Evolutionary conservation across 2,113 vertebrate species (phyloP).

Genomic region (Trogon melanurus): DNA sequence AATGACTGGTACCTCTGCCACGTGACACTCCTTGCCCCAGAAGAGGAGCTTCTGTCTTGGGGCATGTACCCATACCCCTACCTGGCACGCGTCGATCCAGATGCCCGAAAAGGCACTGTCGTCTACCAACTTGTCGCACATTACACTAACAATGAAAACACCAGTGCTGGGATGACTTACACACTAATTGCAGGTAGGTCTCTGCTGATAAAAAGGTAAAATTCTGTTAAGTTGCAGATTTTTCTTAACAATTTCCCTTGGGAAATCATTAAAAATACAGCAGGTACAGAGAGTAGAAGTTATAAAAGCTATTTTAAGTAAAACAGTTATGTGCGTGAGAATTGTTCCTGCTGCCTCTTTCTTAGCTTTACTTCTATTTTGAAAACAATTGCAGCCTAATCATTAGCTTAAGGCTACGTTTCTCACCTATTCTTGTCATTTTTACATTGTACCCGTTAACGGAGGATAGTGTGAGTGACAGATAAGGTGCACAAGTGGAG

Average conservation of each 20-base stretch:
- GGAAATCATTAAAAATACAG: not conserved
- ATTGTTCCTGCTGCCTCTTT: not conserved
- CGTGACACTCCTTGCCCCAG: slow-evolving; percentile 77
- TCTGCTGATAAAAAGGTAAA: not conserved
- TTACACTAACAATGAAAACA: slow-evolving; percentile 45
- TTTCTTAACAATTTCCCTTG: not conserved
- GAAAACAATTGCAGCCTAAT: not conserved
- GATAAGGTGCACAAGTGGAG: not conserved
- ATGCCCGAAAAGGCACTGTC: slow-evolving; percentile 74
- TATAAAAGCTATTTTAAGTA: not conserved
- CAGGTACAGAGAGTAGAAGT: not conserved
- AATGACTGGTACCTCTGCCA: slow-evolving; percentile 87
- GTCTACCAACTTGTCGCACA: slow-evolving; percentile 79
- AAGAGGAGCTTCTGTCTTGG: slow-evolving; percentile 83
- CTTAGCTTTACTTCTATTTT: not conserved
- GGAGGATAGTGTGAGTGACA: not conserved
- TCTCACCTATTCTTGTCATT: accelerated
- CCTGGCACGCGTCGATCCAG: slow-evolving; percentile 79
- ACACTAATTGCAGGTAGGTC: slow-evolving; percentile 80
- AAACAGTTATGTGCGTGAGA: not conserved
- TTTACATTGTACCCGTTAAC: not conserved
- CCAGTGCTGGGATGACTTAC: slow-evolving; percentile 73
- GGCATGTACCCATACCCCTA: slow-evolving; percentile 86
- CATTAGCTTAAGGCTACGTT: not conserved
- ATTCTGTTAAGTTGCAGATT: not conserved